Base-by-base conservation (phyloP, 1,140 invertebrate genomes). In the Sarcophaga peregrina region DNA sequence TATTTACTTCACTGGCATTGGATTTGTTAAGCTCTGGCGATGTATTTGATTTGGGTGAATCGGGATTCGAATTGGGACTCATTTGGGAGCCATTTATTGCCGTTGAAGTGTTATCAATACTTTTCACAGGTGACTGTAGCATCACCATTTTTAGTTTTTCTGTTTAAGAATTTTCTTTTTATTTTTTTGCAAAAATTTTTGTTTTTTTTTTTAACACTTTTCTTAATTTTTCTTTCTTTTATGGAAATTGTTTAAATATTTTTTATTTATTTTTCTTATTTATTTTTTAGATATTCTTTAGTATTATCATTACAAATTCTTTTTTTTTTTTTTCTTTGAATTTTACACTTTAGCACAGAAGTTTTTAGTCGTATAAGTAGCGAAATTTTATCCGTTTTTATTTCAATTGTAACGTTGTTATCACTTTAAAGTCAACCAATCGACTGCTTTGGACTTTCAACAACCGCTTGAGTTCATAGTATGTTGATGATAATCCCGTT, bases 361-460 rank as follows among this genome's bases (percentile, higher is more conserved):
- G n/a, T n/a, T n/a, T n/a, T n/a, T n/a, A n/a, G n/a, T 81, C 62
- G 50, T 58, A 46, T 81, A 20, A 50, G 15, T 80, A 58, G 8
- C 52, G 45, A 17, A 46, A 20, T 45, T 45, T 62, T 81, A 20
- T 80, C 25, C 45, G 45, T 81, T 80, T 73, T 47, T 37, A 46
- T 37, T n/a, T 47, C n/a, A n/a, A n/a, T n/a, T 68, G 68, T 48
- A 46, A 82, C 82, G 58, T 87, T 87, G 85, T 86, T 87, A 85
- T 89, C 86, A 86, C 85, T 86, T 87, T 85, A 88, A 87, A 87
- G 83, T 86, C 88, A 89, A 87, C 85, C 88, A 88, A 89, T 87
- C 85, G 88, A 89, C 88, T 89, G 88, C 88, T 86, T 87, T 85
- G 85, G 85, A 83, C 84, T 83, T 76, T n/a, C n/a, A 5, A 62